phyloP scores from a whole-genome alignment of 2,888 invertebrate species.

The Campopleginae sp. region DNA sequence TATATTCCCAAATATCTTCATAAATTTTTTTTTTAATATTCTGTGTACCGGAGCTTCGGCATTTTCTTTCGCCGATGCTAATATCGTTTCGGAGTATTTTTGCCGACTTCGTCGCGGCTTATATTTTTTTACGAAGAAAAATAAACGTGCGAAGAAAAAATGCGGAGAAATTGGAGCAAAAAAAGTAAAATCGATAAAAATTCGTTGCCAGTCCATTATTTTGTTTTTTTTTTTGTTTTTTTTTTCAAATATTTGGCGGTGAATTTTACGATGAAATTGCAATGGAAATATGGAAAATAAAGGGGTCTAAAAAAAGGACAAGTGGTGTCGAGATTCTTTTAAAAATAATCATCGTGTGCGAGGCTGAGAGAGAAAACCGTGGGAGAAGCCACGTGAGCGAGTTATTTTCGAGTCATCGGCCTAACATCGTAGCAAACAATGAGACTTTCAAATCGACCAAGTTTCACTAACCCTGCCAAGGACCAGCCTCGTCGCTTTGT shows the following conservation, averaged over 20 bases:
- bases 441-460: conserved; percentile 13
- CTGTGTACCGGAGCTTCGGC: background rate
- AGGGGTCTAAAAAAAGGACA: background rate
- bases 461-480: background rate
- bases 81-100: conserved; percentile 10
- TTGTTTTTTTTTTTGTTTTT: background rate
- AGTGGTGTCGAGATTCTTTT: background rate
- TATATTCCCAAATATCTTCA: background rate
- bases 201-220: background rate
- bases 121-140: background rate
- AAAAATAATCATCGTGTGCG: conserved; percentile 57
- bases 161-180: background rate
- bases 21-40: background rate
- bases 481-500: background rate
- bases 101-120: background rate
- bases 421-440: conserved; percentile 31
- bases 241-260: background rate
- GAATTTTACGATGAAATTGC: background rate
- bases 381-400: conserved; percentile 3
- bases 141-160: background rate
- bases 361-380: conserved; percentile 24
- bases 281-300: background rate
- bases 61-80: conserved; percentile 2
- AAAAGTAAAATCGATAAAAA: background rate
- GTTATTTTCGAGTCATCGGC: conserved; percentile 46